Evolutionary conservation across 2,797 vertebrate species (phyloP).

Genomic region (Halcyon smyrnensis): DNA sequence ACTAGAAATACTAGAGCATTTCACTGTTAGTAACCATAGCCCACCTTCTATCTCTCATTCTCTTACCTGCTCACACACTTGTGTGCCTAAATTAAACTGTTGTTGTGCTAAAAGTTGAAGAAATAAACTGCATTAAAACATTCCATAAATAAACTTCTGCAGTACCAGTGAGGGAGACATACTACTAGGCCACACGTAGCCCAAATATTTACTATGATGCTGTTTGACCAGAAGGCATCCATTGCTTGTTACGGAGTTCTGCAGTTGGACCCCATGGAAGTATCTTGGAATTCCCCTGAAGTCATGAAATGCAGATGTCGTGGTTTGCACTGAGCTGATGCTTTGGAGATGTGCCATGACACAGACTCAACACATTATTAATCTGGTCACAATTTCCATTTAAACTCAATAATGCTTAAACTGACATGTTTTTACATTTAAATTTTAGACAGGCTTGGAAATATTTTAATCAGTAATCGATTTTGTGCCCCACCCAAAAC

Average conservation of each 20-base stretch:
- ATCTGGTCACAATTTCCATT: conserved; percentile 59
- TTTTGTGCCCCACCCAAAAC: conserved; percentile 59
- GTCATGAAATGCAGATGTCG: conserved; percentile 55
- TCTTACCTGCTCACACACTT: background rate
- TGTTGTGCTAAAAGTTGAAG: background rate
- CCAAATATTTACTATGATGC: background rate
- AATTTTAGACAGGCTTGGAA: conserved; percentile 45
- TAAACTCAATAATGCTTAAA: conserved; percentile 26
- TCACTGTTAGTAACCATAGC: background rate
- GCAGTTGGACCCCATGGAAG: background rate
- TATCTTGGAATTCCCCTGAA: conserved; percentile 13
- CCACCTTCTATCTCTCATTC: background rate
- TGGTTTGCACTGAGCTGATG: conserved; percentile 19
- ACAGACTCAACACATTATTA: conserved; percentile 27
- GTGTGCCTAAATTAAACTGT: background rate
- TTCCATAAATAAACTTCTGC: background rate
- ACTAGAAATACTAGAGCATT: too few relatives aligned
- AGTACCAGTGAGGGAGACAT: background rate
- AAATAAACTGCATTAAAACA: background rate
- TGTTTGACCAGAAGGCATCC: conserved; percentile 6
- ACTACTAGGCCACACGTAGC: background rate
- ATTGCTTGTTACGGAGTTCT: background rate
- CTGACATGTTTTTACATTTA: background rate
- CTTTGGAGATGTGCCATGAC: conserved; percentile 53
- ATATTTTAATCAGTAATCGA: conserved; percentile 57